Evolutionary conservation across 2,888 invertebrate genomes (phyloP), one percentile per base, ranked within the genome.

Genomic region (Lumbricus terrestris): DNA sequence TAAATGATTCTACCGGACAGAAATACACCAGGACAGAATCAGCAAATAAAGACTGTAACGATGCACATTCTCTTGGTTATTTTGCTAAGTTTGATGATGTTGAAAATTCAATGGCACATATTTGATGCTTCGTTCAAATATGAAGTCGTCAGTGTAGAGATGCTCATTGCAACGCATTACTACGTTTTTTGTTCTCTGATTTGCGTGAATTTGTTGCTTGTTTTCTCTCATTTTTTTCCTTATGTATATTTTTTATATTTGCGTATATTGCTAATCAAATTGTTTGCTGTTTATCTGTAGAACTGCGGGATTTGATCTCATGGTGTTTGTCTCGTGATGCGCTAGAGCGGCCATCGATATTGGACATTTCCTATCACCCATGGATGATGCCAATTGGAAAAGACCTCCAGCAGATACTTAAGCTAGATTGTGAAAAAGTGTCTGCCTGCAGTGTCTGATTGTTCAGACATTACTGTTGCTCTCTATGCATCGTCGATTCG

Each of bases 251-350:
- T n/a, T 16, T 29, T 69, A n/a, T n/a, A 16, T 69, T 3, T n/a
- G 13, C 16, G 47, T 11, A 23, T 47, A 23, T 47, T 47, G 13
- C 13, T 3, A 16, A 47, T 29, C n/a, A 8, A 69, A 29, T 29
- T 11, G 16, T 11, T 69, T 15, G 6, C 11, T 1, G 11, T 85
- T 20, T 37, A 2, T 83, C 94, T 94, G 47, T 94, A 95, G 96
- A 95, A 93, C 96, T 96, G 93, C 95, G 95, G 93, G 96, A 96
- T 92, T 94, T 96, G 91, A 96, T 96, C 93, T 93, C 94, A 89
- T 95, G 95, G 92, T 96, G 96, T 93, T 94, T 96, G 90, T 93
- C 95, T 90, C 93, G 95, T 90, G 94, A 95, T 90, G 95, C 96
- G 47, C 93, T 94, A 33, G 95, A 96, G 89, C 93, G 96, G 90